Evolutionary conservation across 2,797 vertebrate genomes (phyloP).

Genomic region (Micropoecilia bifurca): DNA sequence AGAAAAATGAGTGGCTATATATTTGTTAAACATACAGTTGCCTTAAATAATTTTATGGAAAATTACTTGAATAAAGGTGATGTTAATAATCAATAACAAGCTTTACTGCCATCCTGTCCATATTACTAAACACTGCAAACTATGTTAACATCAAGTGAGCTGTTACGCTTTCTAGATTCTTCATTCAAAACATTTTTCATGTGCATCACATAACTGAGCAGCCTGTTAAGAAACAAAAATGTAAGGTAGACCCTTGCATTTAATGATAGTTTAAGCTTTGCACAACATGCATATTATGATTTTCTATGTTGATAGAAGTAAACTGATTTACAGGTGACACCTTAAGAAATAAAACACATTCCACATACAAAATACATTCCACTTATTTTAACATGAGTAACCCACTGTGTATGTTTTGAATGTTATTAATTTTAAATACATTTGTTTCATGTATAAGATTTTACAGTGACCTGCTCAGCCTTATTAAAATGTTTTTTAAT

Average conservation of each 20-base stretch:
- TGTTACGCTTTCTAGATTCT: background rate
- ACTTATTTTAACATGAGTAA: background rate
- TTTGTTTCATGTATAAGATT: background rate
- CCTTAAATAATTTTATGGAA: constrained; percentile 2
- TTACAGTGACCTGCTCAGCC: background rate
- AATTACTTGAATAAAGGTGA: background rate
- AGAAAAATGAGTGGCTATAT: constrained; percentile 1
- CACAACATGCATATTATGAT: background rate
- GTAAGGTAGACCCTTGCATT: background rate
- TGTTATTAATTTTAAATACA: background rate
- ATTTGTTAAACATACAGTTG: background rate
- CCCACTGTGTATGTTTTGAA: background rate
- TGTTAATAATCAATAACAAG: background rate
- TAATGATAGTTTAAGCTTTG: background rate
- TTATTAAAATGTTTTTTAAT: background rate
- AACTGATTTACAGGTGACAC: background rate
- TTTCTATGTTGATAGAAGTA: background rate
- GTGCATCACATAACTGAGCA: background rate
- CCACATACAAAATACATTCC: background rate
- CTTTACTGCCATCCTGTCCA: background rate
- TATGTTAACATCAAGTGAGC: background rate
- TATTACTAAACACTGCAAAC: background rate
- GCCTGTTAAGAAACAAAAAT: constrained; percentile 1
- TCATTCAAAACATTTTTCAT: background rate
- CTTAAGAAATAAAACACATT: background rate